Evolutionary conservation across 1,140 invertebrate genomes (phyloP), one percentile per base, ranked within the genome.

Genomic region (Tachypleus tridentatus): DNA sequence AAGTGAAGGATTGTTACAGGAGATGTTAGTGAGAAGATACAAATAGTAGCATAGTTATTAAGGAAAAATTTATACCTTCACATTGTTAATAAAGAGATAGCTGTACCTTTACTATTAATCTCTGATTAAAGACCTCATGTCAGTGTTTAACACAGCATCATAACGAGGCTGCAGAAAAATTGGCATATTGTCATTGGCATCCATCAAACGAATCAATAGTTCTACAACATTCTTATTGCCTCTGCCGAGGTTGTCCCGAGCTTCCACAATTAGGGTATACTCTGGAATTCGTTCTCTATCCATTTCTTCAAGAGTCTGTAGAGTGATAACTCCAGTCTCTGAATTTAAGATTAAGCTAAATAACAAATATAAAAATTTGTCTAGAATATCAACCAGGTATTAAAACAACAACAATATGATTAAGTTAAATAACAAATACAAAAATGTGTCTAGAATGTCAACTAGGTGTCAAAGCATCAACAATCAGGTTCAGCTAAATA

Each of bases 231-330:
- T 70, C 7, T 52, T 83, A 54, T 75, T 68, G 49, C 91, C 91
- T 70, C 83, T 81, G 29, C 91, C 89, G 70, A 87, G 84, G 74
- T 87, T 87, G 76, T 95, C 92, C 70, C 86, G 82, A 49, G 91
- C 92, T 79, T 92, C 88, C 48, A 93, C 84, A 66, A 84, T 84
- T 66, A 95, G 81, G 73, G 84, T 83, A 73, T 90, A 84, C 70
- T 85, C 84, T 72, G 75, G 66, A 62, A 74, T 69, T 49, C 70
- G 80, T 76, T 98, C 93, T 52, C 93, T 80, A 76, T 97, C 93
- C 71, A 97, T 70, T 49, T 75, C 75, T 2, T 85, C 86, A 0
- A 84, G 79, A 10, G 68, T 70, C 72, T 87, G 86, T 3, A 95
- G 87, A 3, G 85, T 88, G 66, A 97, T 87, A 5, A 87, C 79